Conservation (phyloP, 2,113 vertebrate genomes). For the Mus spicilegus region DNA sequence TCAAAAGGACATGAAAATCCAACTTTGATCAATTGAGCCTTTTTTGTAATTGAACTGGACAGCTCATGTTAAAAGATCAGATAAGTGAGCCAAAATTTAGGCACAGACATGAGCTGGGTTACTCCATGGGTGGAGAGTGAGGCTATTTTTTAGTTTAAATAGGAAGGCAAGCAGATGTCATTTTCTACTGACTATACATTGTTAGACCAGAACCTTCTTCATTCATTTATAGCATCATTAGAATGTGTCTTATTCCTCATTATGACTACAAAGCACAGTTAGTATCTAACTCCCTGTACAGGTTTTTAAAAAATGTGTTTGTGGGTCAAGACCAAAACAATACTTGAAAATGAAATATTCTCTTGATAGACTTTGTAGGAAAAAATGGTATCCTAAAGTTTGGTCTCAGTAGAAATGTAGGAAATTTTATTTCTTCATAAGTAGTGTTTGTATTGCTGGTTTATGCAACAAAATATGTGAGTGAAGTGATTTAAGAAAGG, state of each 20-base stretch:
- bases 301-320: conserved; percentile 77
- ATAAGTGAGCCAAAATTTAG: conserved; percentile 79
- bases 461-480: neutral
- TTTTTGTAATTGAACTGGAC: conserved; percentile 72
- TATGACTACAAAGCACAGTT: conserved; percentile 79
- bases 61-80: conserved; percentile 81
- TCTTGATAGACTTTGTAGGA: neutral
- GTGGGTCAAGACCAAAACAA: conserved; percentile 63
- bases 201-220: conserved; percentile 78
- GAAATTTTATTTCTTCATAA: conserved; percentile 58
- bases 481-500: neutral
- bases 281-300: conserved; percentile 82
- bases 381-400: conserved; percentile 67
- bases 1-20: conserved; percentile 74
- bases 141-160: conserved; percentile 76
- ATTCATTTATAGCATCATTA: conserved; percentile 83
- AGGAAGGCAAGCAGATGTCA: conserved; percentile 69
- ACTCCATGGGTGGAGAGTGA: conserved; percentile 71
- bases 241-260: conserved; percentile 74
- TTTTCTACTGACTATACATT: conserved; percentile 67
- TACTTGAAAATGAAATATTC: conserved; percentile 18
- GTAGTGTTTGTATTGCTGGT: neutral
- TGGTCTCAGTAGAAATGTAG: conserved; percentile 58
- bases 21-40: conserved; percentile 72
- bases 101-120: conserved; percentile 57